Evolutionary conservation across 1,140 invertebrate species (phyloP).

Genomic region (Zaprionus taronus): DNA sequence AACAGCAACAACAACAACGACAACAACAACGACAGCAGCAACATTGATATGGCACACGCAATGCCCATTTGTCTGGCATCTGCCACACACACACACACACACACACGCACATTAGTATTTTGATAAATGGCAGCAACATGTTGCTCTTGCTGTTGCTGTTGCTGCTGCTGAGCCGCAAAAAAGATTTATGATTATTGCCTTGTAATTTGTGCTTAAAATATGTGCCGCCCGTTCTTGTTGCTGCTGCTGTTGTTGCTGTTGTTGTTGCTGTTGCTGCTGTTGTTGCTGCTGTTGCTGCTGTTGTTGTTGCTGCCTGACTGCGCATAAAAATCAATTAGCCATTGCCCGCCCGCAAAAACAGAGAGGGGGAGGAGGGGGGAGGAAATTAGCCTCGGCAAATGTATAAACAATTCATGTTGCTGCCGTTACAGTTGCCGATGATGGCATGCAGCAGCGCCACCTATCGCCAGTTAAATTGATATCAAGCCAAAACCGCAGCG

Average conservation of each 20-base stretch:
- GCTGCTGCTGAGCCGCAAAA: constrained; percentile 69
- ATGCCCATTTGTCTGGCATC: constrained; percentile 74
- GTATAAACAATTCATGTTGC: constrained; percentile 72
- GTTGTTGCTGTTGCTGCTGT: constrained; percentile 28
- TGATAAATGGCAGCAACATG: constrained; percentile 75
- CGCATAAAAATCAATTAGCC: constrained; percentile 80
- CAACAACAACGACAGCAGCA: constrained; percentile 34
- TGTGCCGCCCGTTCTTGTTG: constrained; percentile 61
- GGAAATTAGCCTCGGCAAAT: constrained; percentile 34
- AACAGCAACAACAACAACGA: constrained; percentile 22
- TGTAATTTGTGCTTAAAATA: constrained; percentile 83
- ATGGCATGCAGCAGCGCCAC: constrained; percentile 73
- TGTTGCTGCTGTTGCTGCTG: constrained; percentile 25
- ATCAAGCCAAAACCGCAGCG: constrained; percentile 19
- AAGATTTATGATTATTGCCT: constrained; percentile 83
- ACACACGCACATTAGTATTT: constrained; percentile 46
- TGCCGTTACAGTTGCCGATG: constrained; percentile 47
- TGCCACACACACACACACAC: constrained; percentile 45
- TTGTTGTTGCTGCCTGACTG: constrained; percentile 28
- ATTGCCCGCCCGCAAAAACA: constrained; percentile 3
- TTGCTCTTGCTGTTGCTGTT: constrained; percentile 50
- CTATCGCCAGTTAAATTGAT: constrained; percentile 74
- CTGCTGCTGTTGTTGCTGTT: constrained; percentile 25
- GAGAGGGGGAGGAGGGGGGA: not conserved
- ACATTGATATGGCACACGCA: constrained; percentile 76